Conservation (phyloP, 2,888 invertebrate species). For the Cephus rjabovi region DNA sequence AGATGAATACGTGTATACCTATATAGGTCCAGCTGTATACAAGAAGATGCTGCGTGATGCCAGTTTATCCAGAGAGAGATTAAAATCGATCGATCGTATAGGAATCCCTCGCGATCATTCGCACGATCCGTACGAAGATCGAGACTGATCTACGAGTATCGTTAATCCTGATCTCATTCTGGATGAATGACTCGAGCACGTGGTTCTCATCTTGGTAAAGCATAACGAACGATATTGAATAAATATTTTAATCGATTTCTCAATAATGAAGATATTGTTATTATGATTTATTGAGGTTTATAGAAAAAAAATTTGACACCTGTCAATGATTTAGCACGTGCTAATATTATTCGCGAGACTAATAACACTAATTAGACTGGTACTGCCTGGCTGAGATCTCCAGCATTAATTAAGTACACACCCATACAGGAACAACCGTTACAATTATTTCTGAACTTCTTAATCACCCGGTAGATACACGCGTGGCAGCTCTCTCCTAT, state of each 20-base stretch:
- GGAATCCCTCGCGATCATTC: conserved; percentile 5
- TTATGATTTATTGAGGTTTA: not conserved
- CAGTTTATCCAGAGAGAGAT: not conserved
- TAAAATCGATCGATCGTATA: conserved; percentile 7
- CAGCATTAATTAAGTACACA: conserved; percentile 3
- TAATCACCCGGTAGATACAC: conserved; percentile 3
- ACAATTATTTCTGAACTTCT: conserved; percentile 3
- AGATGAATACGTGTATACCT: not conserved
- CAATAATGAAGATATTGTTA: not conserved
- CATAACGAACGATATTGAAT: too few species aligned
- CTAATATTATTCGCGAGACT: not conserved
- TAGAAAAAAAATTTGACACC: not conserved
- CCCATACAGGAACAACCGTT: not conserved
- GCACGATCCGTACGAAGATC: conserved; percentile 8
- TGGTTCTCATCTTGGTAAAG: not conserved
- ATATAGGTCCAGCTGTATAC: not conserved
- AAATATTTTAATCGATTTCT: too few species aligned
- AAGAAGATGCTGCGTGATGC: not conserved
- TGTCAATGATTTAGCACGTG: not conserved
- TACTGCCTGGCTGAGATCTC: not conserved
- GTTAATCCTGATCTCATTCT: not conserved
- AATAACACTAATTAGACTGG: not conserved
- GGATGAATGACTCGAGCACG: not conserved
- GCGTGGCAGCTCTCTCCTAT: conserved; percentile 1
- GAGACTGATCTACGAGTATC: not conserved